These are phyloP conservation scores for Collichthys lucidus DNA, from an alignment of 2,113 vertebrate species.

Conservation along the genomic window DNA sequence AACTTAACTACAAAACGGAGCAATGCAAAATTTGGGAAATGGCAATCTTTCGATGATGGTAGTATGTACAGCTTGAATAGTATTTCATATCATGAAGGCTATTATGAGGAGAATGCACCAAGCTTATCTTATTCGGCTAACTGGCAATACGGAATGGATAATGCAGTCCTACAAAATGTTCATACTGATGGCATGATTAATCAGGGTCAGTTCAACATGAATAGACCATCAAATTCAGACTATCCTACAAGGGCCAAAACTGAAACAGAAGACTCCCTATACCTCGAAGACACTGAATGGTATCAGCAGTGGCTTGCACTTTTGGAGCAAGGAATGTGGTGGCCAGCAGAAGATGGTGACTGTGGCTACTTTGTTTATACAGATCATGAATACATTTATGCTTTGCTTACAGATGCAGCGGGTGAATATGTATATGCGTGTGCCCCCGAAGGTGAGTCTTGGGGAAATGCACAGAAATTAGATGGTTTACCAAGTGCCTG, in stretches of 20 bases:
- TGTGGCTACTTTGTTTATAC: constrained; percentile 96
- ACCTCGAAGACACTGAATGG: constrained; percentile 87
- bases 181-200: constrained; percentile 76
- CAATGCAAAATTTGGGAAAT: constrained; percentile 70
- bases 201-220: constrained; percentile 65
- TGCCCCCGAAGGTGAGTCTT: constrained; percentile 85
- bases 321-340: constrained; percentile 94
- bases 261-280: constrained; percentile 82
- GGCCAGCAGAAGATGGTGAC: constrained; percentile 92
- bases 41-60: constrained; percentile 78
- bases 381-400: constrained; percentile 93
- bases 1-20: constrained; percentile 80
- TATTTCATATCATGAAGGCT: constrained; percentile 87
- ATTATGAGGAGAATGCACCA: constrained; percentile 84
- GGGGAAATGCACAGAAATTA: constrained; percentile 78
- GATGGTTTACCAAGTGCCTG: constrained; percentile 80
- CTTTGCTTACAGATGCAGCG: constrained; percentile 91
- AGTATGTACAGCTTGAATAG: constrained; percentile 84
- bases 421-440: constrained; percentile 93
- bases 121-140: constrained; percentile 83
- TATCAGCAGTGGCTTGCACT: constrained; percentile 93
- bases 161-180: constrained; percentile 66
- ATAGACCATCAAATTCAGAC: constrained; percentile 80
- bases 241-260: constrained; percentile 77
- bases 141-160: constrained; percentile 80